phyloP scores from a whole-genome alignment of 2,888 invertebrate species.

The Notocelia uddmanniana region DNA sequence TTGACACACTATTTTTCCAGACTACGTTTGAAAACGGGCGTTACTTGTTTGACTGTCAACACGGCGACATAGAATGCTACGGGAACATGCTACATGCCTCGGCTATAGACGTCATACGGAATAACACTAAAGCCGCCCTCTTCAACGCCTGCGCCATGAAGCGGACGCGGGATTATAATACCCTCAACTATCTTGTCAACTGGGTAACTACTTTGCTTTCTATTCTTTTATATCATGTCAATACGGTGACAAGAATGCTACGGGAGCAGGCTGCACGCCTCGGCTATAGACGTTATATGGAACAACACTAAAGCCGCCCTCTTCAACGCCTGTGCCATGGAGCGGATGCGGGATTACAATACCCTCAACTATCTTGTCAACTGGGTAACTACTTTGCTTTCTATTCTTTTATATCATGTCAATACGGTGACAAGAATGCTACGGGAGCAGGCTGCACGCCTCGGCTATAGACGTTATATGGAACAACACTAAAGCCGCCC shows the following conservation, averaged over 20 bases:
- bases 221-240: background rate
- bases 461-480: conserved; percentile 88
- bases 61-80: conserved; percentile 89
- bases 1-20: conserved; percentile 52
- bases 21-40: conserved; percentile 52
- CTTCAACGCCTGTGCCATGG: conserved; percentile 79
- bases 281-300: conserved; percentile 87
- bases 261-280: conserved; percentile 93
- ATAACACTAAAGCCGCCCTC: conserved; percentile 84
- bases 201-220: conserved; percentile 31
- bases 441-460: conserved; percentile 92
- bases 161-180: conserved; percentile 46
- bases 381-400: conserved; percentile 27
- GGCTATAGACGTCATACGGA: conserved; percentile 86
- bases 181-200: conserved; percentile 38
- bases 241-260: conserved; percentile 88
- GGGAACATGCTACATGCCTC: conserved; percentile 94
- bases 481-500: conserved; percentile 83
- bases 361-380: conserved; percentile 41
- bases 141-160: conserved; percentile 80
- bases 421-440: conserved; percentile 87
- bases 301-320: conserved; percentile 85
- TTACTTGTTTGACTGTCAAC: conserved; percentile 89
- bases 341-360: conserved; percentile 48
- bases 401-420: background rate